These are phyloP conservation scores for Alectura lathami DNA, from an alignment of 2,113 vertebrate genomes.

Conservation along the genomic window DNA sequence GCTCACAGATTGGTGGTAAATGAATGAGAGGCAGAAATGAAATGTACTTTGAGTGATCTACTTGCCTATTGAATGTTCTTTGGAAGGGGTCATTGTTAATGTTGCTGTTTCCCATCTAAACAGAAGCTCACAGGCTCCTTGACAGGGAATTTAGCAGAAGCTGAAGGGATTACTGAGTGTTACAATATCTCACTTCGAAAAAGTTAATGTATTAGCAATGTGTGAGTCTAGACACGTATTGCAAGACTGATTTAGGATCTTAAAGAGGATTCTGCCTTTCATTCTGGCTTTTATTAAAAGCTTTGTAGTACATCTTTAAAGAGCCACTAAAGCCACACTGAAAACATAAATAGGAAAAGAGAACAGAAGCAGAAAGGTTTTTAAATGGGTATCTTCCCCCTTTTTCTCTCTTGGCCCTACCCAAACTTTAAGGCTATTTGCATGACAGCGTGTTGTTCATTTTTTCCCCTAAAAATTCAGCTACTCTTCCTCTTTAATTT, in stretches of 20 bases:
- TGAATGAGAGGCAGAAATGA: background rate
- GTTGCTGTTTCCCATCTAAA: slow-evolving; percentile 41
- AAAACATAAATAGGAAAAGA: slow-evolving; percentile 49
- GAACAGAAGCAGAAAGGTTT: slow-evolving; percentile 36
- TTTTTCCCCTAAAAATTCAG: background rate
- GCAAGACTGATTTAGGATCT: slow-evolving; percentile 50
- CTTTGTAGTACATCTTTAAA: slow-evolving; percentile 68
- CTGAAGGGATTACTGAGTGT: slow-evolving; percentile 48
- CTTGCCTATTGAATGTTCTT: background rate
- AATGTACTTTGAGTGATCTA: background rate
- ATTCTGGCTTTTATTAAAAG: slow-evolving; percentile 65
- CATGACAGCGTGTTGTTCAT: background rate
- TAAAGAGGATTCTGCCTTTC: slow-evolving; percentile 62
- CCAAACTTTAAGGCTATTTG: slow-evolving; percentile 36
- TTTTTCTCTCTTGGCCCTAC: slow-evolving; percentile 2
- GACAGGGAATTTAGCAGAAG: slow-evolving; percentile 16
- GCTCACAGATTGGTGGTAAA: background rate
- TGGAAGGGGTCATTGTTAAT: slow-evolving; percentile 2
- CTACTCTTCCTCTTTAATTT: background rate
- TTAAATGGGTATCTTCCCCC: slow-evolving; percentile 28
- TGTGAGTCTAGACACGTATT: slow-evolving; percentile 45
- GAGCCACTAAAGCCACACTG: slow-evolving; percentile 42
- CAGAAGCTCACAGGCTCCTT: background rate
- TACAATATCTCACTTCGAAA: slow-evolving; percentile 26
- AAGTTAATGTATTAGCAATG: slow-evolving; percentile 36